These are phyloP conservation scores for Pteromalus puparum DNA, from an alignment of 1,140 invertebrate species.

Conservation along the genomic window DNA sequence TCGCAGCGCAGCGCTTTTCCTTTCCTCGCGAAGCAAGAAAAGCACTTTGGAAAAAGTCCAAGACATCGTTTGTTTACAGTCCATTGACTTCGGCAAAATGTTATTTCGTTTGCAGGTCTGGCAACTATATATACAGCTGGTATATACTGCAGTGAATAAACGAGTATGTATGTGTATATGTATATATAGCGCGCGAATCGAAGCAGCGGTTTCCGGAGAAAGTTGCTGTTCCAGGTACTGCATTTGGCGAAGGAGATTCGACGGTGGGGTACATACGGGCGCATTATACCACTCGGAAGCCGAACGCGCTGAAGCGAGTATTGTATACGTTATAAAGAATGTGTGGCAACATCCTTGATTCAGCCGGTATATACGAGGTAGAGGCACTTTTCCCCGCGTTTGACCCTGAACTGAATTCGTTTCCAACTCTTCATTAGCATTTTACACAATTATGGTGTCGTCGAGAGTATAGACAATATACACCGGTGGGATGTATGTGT, in stretches of 20 bases:
- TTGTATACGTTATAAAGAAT: neutral
- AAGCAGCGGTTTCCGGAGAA: constrained; percentile 38
- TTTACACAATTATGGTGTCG: neutral
- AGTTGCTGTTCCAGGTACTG: constrained; percentile 33
- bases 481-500: no score
- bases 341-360: constrained; percentile 37
- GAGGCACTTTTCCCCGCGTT: neutral
- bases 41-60: neutral
- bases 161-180: neutral
- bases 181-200: neutral
- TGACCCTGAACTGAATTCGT: constrained; percentile 43
- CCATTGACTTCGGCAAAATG: neutral
- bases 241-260: constrained; percentile 20
- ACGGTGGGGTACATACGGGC: neutral
- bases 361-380: neutral
- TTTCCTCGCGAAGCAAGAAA: neutral
- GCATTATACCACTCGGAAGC: neutral
- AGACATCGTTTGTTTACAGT: neutral
- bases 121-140: no score
- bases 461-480: neutral
- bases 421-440: constrained; percentile 1
- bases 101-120: neutral
- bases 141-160: neutral
- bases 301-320: neutral
- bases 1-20: neutral